Evolutionary conservation across 1,140 invertebrate genomes (phyloP).

Genomic region (Solenopsis invicta): DNA sequence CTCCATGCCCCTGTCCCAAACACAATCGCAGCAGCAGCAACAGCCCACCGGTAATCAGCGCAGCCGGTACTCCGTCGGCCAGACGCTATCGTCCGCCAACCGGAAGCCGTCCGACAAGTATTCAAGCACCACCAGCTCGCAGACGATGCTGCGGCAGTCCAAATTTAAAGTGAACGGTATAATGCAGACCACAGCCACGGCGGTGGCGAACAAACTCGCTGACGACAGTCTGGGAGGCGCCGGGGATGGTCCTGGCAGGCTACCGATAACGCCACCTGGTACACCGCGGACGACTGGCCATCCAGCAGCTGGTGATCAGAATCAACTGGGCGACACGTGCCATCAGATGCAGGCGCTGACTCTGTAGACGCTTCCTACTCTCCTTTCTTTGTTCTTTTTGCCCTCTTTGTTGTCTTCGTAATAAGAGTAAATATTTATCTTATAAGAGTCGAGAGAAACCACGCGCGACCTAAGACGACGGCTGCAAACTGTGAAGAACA

Average conservation of each 20-base stretch:
- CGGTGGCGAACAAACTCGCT: slow-evolving; percentile 69
- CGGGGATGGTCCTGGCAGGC: slow-evolving; percentile 78
- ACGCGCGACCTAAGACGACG: slow-evolving; percentile 47
- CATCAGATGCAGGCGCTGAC: slow-evolving; percentile 85
- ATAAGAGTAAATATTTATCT: slow-evolving; percentile 25
- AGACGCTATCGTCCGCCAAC: slow-evolving; percentile 43
- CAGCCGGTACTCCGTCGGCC: slow-evolving; percentile 60
- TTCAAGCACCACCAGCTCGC: slow-evolving; percentile 53
- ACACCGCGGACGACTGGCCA: slow-evolving; percentile 76
- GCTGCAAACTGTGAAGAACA: slow-evolving; percentile 38
- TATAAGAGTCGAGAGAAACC: slow-evolving; percentile 11
- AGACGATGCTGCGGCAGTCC: slow-evolving; percentile 75
- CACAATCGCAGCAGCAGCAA: slow-evolving; percentile 60
- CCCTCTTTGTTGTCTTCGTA: slow-evolving; percentile 53
- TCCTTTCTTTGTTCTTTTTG: slow-evolving; percentile 55
- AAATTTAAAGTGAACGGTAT: slow-evolving; percentile 85
- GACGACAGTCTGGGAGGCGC: slow-evolving; percentile 79
- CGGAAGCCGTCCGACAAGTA: slow-evolving; percentile 77
- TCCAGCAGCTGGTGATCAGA: slow-evolving; percentile 73
- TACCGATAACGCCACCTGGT: slow-evolving; percentile 82
- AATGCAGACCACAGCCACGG: slow-evolving; percentile 64
- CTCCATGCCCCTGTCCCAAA: slow-evolving; percentile 64
- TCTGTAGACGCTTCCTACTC: slow-evolving; percentile 74
- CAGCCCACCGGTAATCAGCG: slow-evolving; percentile 41
- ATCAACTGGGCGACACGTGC: slow-evolving; percentile 83